Percentiles rank a stretch among this genome's conserved stretches.
Conservation (phyloP, 2,113 vertebrate species). For the Atherinomorus stipes region DNA sequence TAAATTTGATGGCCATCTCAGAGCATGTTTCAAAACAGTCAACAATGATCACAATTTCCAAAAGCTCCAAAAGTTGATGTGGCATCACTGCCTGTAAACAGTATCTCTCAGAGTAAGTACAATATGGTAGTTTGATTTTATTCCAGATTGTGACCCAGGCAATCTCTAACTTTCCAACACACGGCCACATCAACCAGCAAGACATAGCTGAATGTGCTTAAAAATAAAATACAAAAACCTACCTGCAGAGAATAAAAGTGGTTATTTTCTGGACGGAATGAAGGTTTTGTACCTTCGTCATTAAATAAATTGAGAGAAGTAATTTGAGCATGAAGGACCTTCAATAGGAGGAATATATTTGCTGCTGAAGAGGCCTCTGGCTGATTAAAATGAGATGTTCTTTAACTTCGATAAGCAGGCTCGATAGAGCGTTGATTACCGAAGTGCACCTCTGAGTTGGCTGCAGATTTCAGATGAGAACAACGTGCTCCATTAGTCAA, state of each 20-base stretch:
- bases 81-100: too few species aligned
- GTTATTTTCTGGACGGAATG: neutral
- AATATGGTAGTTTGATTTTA: too few species aligned
- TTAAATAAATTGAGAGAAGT: neutral
- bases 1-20: too few species aligned
- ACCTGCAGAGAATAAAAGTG: neutral
- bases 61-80: too few species aligned
- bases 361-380: neutral
- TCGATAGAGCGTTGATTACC: conserved; percentile 28
- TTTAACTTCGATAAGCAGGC: conserved; percentile 11
- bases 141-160: too few species aligned
- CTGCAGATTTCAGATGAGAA: conserved; percentile 3
- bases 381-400: conserved; percentile 44
- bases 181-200: too few species aligned
- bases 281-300: neutral
- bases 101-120: too few species aligned
- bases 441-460: conserved; percentile 23
- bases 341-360: conserved; percentile 12
- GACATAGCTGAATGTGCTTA: too few species aligned
- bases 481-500: conserved; percentile 1
- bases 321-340: neutral
- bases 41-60: too few species aligned
- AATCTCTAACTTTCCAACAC: too few species aligned
- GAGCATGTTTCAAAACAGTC: too few species aligned
- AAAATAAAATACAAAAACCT: neutral